Conservation (phyloP, 1,140 invertebrate species). For the Helicoverpa armigera region DNA sequence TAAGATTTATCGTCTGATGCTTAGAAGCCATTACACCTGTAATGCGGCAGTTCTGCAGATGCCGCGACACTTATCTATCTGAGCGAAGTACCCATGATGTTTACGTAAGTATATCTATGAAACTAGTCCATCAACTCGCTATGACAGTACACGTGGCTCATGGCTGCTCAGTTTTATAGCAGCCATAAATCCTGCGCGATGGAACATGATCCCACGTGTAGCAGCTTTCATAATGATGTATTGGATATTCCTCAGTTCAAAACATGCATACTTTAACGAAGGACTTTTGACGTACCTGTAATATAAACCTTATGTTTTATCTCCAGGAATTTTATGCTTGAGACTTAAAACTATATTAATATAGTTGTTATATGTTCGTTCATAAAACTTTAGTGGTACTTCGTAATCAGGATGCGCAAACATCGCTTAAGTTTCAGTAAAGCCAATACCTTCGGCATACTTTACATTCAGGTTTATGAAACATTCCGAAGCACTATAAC, state of each 20-base stretch:
- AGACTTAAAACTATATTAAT: background rate
- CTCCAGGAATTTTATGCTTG: background rate
- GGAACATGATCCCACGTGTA: background rate
- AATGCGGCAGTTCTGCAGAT: background rate
- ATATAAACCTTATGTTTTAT: background rate
- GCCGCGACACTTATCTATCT: background rate
- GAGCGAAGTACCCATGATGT: background rate
- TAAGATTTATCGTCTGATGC: too few species aligned
- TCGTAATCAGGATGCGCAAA: too few species aligned
- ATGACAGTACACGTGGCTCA: conserved; percentile 4
- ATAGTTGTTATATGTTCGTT: too few species aligned
- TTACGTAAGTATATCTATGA: background rate
- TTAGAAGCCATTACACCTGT: too few species aligned
- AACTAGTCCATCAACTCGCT: conserved; percentile 12
- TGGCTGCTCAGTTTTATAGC: conserved; percentile 15
- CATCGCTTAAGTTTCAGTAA: too few species aligned
- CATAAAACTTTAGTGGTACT: too few species aligned
- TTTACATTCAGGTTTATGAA: too few species aligned
- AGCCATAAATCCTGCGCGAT: conserved; percentile 19
- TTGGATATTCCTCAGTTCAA: background rate
- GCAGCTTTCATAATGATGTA: conserved; percentile 23
- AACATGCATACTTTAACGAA: background rate
- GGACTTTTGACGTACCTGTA: too few species aligned
- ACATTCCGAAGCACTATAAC: too few species aligned
- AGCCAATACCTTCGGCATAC: too few species aligned